These are phyloP conservation scores for Petaurus breviceps DNA, from an alignment of 2,113 vertebrate species.

Conservation along the genomic window DNA sequence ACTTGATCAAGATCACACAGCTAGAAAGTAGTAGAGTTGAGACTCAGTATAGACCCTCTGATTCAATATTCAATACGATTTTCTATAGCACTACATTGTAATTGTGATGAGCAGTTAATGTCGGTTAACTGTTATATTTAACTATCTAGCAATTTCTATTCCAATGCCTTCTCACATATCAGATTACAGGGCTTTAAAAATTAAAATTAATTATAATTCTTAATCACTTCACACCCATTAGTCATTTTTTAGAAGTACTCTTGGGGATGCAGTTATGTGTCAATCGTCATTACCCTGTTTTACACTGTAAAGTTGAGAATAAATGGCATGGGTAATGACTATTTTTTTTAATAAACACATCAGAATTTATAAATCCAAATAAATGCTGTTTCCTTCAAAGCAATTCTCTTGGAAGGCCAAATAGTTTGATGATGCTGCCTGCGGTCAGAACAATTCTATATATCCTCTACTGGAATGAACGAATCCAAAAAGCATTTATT, in stretches of 20 bases:
- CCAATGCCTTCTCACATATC: not conserved
- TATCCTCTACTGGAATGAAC: constrained; percentile 9
- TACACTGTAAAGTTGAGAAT: constrained; percentile 51
- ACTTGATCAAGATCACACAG: not conserved
- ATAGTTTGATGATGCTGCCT: constrained; percentile 43
- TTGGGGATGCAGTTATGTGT: not conserved
- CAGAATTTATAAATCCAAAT: constrained; percentile 34
- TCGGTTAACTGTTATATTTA: constrained; percentile 35
- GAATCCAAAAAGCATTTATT: not conserved
- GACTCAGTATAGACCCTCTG: not conserved
- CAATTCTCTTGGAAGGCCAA: constrained; percentile 28
- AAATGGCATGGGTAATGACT: constrained; percentile 35
- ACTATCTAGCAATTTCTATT: not conserved
- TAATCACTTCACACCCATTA: constrained; percentile 16
- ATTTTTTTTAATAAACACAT: constrained; percentile 26
- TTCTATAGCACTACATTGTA: not conserved
- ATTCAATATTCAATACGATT: not conserved
- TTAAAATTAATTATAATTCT: constrained; percentile 34
- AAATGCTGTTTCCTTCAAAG: constrained; percentile 44
- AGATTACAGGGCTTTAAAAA: constrained; percentile 32
- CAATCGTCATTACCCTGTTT: constrained; percentile 22
- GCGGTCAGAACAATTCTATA: constrained; percentile 55
- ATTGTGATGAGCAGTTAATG: constrained; percentile 35
- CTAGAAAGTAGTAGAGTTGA: not conserved
- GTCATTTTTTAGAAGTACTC: not conserved